phyloP scores from a whole-genome alignment of 1,140 invertebrate species.

The Oedothorax gibbosus region DNA sequence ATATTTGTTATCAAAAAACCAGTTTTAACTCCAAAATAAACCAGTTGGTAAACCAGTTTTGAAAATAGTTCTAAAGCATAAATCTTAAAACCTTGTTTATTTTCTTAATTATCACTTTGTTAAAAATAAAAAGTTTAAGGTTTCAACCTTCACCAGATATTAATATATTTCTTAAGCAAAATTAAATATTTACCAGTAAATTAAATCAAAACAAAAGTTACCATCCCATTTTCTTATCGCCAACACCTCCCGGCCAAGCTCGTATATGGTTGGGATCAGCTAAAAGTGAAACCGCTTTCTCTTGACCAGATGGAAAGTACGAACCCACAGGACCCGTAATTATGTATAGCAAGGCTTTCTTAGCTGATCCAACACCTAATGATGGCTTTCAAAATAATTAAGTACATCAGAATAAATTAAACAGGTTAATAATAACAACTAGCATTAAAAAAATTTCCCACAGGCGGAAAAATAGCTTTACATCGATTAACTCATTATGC shows the following conservation, averaged over 20 bases:
- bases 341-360: slow-evolving; percentile 88
- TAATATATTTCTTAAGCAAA: no score
- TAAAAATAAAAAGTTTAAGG: no score
- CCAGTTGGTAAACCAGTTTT: no score
- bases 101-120: no score
- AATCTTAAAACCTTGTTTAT: no score
- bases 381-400: slow-evolving; percentile 77
- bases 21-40: no score
- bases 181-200: no score
- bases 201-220: slow-evolving; percentile 1
- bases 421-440: no score
- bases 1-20: no score
- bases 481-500: not conserved
- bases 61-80: no score
- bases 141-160: no score
- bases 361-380: slow-evolving; percentile 86
- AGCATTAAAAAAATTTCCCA: not conserved
- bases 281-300: slow-evolving; percentile 81
- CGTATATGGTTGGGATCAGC: slow-evolving; percentile 85
- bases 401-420: not conserved
- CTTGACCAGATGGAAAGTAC: slow-evolving; percentile 80
- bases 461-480: not conserved
- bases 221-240: slow-evolving; percentile 94
- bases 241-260: slow-evolving; percentile 96
- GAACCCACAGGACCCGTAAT: slow-evolving; percentile 93